Conservation (phyloP, 2,888 invertebrate genomes). For the Sinodicranocentrus sp. region DNA sequence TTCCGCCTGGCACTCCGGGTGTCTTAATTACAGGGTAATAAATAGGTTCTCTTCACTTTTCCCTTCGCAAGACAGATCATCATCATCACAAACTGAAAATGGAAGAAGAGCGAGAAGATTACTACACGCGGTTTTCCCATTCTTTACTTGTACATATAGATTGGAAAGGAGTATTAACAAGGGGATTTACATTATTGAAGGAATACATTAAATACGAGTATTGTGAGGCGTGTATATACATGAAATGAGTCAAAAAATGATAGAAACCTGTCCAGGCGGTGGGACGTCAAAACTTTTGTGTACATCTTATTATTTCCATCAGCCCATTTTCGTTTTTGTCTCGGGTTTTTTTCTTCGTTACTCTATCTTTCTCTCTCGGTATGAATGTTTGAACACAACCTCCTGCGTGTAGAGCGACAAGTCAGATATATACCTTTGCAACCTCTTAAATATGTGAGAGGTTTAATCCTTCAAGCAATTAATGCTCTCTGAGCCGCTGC, state of each 20-base stretch:
- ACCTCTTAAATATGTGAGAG: too few relatives aligned
- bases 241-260: conserved; percentile 42
- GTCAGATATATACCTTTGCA: too few relatives aligned
- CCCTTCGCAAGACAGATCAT: conserved; percentile 38
- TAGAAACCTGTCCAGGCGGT: conserved; percentile 55
- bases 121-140: conserved; percentile 42
- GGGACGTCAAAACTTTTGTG: conserved; percentile 54
- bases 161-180: conserved; percentile 5
- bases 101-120: not conserved
- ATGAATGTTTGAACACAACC: too few relatives aligned
- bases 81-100: conserved; percentile 2
- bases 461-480: conserved; percentile 34
- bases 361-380: too few relatives aligned
- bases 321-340: conserved; percentile 32
- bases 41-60: conserved; percentile 64
- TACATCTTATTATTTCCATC: conserved; percentile 23
- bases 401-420: too few relatives aligned
- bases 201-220: conserved; percentile 11
- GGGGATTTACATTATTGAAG: conserved; percentile 26
- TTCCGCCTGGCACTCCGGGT: conserved; percentile 68
- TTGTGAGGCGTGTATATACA: not conserved
- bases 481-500: conserved; percentile 16
- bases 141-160: not conserved
- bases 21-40: conserved; percentile 69
- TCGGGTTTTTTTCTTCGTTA: not conserved